Evolutionary conservation across 1,140 invertebrate species (phyloP).

Genomic region (Megalonaias nervosa): DNA sequence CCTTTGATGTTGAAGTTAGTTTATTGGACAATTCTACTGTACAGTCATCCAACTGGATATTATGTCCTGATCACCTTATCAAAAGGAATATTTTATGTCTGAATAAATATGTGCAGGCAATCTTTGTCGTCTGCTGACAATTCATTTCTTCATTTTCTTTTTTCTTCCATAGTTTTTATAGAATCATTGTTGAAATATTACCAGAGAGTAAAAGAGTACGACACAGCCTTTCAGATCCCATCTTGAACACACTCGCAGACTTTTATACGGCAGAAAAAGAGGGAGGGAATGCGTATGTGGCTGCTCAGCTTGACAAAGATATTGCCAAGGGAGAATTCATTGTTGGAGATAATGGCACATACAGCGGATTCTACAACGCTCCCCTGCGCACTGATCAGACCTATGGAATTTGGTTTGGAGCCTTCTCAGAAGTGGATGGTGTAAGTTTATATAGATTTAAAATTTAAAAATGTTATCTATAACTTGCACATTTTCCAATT

Average conservation of each 20-base stretch:
- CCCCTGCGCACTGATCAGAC: constrained; percentile 78
- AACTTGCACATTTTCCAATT: too few relatives aligned
- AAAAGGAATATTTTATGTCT: too few relatives aligned
- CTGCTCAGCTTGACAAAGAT: constrained; percentile 78
- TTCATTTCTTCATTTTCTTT: neutral
- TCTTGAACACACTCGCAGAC: constrained; percentile 37
- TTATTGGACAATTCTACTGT: too few relatives aligned
- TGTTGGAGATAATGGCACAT: constrained; percentile 83
- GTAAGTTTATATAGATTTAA: constrained; percentile 27
- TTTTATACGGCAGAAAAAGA: constrained; percentile 74
- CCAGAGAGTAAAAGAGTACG: constrained; percentile 12
- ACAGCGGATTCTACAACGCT: constrained; percentile 85
- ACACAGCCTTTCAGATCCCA: constrained; percentile 20
- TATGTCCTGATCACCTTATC: too few relatives aligned
- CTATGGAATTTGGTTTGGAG: constrained; percentile 82
- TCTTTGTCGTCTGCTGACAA: neutral
- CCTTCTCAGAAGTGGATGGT: constrained; percentile 53
- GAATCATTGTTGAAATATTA: constrained; percentile 49
- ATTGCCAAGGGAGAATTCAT: constrained; percentile 75
- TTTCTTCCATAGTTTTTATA: constrained; percentile 45
- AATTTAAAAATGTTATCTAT: too few relatives aligned
- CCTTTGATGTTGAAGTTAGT: too few relatives aligned
- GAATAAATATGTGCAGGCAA: neutral
- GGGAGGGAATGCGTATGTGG: constrained; percentile 83
- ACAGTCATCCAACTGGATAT: too few relatives aligned